These are phyloP conservation scores for Amazona vittata DNA, from an alignment of 2,113 vertebrate species.

Conservation along the genomic window DNA sequence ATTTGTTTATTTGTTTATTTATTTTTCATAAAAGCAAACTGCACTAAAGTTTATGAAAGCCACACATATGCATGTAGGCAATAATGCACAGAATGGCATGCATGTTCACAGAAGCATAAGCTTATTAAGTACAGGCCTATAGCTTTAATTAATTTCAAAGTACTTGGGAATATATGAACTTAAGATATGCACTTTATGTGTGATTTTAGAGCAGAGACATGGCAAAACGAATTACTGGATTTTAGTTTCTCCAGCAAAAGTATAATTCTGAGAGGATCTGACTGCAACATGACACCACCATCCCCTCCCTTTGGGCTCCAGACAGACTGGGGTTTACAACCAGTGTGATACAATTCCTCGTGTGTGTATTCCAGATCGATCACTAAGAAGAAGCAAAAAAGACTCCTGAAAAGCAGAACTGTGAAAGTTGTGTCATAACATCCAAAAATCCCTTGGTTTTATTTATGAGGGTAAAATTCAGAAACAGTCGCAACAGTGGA, in stretches of 20 bases:
- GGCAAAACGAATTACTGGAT: background rate
- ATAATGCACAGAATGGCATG: background rate
- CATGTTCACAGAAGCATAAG: background rate
- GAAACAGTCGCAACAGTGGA: fast-evolving
- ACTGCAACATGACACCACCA: too few species aligned
- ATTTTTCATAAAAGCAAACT: background rate
- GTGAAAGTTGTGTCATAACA: background rate
- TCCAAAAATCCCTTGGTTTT: background rate
- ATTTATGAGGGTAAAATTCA: background rate
- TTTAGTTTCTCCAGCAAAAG: background rate
- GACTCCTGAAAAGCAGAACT: background rate
- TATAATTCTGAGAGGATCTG: background rate
- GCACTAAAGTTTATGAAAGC: background rate
- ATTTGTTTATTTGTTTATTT: background rate
- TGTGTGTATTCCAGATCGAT: background rate
- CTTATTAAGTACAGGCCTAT: background rate
- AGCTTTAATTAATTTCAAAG: background rate
- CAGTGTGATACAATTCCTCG: background rate
- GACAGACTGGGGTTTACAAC: background rate
- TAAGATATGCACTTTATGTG: background rate
- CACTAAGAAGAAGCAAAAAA: background rate
- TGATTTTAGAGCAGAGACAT: background rate
- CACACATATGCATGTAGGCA: fast-evolving
- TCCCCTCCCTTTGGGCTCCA: background rate
- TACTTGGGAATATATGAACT: background rate